Evolutionary conservation across 2,113 vertebrate species (phyloP).

Genomic region (Lepidothrix coronata): DNA sequence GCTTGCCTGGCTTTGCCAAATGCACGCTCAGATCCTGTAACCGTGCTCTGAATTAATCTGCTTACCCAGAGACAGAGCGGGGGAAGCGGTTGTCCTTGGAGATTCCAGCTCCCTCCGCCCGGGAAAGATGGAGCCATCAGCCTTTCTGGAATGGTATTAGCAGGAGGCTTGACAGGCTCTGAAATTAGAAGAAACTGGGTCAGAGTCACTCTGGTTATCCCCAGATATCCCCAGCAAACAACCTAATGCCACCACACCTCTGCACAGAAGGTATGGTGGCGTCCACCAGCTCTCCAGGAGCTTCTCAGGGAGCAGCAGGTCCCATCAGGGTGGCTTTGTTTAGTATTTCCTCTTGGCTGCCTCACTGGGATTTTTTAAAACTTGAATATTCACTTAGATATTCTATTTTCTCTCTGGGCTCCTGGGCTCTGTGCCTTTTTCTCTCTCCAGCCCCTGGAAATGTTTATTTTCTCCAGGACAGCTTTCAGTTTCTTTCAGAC

Average conservation of each 20-base stretch:
- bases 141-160: not conserved
- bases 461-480: not conserved
- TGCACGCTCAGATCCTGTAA: not conserved
- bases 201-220: not conserved
- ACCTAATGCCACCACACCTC: not conserved
- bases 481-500: not conserved
- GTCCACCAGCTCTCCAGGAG: not conserved
- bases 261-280: not conserved
- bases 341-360: not conserved
- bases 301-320: not conserved
- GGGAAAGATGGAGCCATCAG: not conserved
- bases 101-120: not conserved
- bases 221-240: not conserved
- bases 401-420: not conserved
- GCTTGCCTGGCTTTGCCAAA: not conserved
- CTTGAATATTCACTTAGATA: not conserved
- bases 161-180: not conserved
- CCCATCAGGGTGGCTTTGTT: not conserved
- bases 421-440: not conserved
- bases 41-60: not conserved
- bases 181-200: not conserved
- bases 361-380: not conserved
- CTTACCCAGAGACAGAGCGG: not conserved
- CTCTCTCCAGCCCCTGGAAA: not conserved
- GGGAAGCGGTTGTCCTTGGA: not conserved